These are phyloP conservation scores for Diadophis punctatus DNA, from an alignment of 2,113 vertebrate species.

Conservation along the genomic window DNA sequence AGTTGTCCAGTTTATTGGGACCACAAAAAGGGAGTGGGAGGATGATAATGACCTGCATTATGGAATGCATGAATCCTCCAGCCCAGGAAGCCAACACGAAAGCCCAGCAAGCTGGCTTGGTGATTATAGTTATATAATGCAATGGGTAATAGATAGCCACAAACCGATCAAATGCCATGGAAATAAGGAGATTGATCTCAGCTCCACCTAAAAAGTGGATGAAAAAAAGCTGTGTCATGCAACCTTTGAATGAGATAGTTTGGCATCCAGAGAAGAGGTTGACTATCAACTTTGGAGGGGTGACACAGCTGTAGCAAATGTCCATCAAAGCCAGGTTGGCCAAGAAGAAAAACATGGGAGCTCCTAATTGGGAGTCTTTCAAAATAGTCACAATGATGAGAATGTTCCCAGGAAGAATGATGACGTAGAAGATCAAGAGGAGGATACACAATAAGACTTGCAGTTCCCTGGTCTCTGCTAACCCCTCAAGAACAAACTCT, in stretches of 20 bases:
- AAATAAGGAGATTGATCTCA: conserved; percentile 47
- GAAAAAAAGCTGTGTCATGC: conserved; percentile 58
- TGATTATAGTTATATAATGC: conserved; percentile 40
- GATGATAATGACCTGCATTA: conserved; percentile 22
- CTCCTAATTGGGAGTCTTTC: conserved; percentile 36
- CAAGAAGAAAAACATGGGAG: conserved; percentile 65
- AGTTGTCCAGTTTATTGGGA: conserved; percentile 49
- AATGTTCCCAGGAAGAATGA: conserved; percentile 52
- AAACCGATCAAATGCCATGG: conserved; percentile 47
- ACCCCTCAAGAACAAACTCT: conserved; percentile 42
- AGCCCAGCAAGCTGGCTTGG: background rate
- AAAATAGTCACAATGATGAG: conserved; percentile 47
- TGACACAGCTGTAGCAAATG: conserved; percentile 52
- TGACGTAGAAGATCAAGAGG: conserved; percentile 46
- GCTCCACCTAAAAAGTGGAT: conserved; percentile 62
- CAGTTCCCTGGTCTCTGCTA: conserved; percentile 29
- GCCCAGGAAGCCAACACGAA: conserved; percentile 10
- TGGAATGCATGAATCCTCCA: conserved; percentile 6
- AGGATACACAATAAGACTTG: conserved; percentile 50
- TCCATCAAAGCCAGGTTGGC: conserved; percentile 60
- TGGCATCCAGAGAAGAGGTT: conserved; percentile 47
- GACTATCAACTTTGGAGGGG: conserved; percentile 55
- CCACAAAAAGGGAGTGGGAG: conserved; percentile 40
- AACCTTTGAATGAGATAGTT: conserved; percentile 48
- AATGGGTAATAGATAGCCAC: conserved; percentile 50